A percentile compares a stretch with the other conserved stretches of the same genome.
Conservation (phyloP, 2,888 invertebrate genomes). For the Sthenelais limicola region DNA sequence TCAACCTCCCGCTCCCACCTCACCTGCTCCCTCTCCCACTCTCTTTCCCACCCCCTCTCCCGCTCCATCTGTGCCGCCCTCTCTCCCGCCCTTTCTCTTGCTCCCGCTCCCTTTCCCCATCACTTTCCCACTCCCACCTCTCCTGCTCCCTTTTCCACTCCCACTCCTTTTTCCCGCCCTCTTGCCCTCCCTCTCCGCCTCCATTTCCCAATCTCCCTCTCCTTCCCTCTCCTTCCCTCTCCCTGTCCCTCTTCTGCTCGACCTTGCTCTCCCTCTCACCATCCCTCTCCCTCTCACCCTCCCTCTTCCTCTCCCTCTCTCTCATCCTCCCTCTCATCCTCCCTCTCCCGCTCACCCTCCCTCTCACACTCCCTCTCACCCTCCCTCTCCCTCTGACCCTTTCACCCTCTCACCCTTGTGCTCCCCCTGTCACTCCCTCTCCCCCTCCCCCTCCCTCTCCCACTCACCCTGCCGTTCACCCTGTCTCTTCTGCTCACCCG, state of each 20-base stretch:
- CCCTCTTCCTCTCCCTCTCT: not conserved
- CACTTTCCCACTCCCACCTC: not conserved
- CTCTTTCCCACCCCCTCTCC: not conserved
- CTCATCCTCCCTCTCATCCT: not conserved
- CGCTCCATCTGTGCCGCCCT: not conserved
- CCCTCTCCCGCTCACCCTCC: no score
- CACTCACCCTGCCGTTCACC: no score
- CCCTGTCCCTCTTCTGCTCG: not conserved
- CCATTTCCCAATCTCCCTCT: not conserved
- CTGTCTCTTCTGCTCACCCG: no score
- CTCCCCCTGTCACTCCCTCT: not conserved
- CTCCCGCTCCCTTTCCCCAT: not conserved
- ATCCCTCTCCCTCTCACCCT: not conserved
- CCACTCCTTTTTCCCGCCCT: not conserved
- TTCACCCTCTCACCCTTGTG: not conserved
- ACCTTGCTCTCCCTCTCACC: not conserved
- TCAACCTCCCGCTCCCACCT: not conserved
- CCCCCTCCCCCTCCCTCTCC: not conserved
- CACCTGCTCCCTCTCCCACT: not conserved
- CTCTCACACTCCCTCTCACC: no score
- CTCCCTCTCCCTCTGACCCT: not conserved
- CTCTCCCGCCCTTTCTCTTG: not conserved
- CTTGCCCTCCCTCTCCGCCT: not conserved
- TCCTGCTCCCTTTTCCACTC: not conserved
- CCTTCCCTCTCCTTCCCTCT: not conserved